A percentile compares a stretch with the other conserved stretches of the same genome.
Conservation (phyloP, 2,797 vertebrate species). For the Pteropus rufus region DNA sequence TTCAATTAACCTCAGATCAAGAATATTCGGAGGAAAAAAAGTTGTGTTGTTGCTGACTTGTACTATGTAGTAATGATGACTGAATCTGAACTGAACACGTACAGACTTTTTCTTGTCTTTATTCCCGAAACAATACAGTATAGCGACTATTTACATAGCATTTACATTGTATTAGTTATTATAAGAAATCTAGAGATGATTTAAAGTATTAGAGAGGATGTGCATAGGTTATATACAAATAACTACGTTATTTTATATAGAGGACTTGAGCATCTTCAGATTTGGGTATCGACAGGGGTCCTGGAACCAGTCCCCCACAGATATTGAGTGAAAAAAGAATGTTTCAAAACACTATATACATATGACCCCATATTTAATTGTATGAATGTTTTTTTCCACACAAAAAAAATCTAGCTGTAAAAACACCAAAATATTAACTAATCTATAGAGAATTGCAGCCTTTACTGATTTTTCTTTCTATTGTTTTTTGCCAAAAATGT, state of each 20-base stretch:
- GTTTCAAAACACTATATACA: neutral
- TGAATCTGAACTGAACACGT: neutral
- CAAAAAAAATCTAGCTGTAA: neutral
- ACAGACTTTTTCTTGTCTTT: neutral
- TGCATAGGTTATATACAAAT: neutral
- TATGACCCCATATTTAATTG: neutral
- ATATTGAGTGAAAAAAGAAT: neutral
- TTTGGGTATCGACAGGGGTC: neutral
- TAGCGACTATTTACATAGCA: neutral
- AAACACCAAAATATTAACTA: neutral
- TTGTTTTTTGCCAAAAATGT: neutral
- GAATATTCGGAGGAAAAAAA: neutral
- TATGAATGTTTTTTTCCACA: neutral
- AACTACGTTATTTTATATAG: neutral
- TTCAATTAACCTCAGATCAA: neutral
- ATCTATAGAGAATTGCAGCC: neutral
- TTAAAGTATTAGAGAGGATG: neutral
- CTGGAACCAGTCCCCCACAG: neutral
- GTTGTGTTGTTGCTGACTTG: neutral
- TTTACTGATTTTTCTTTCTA: neutral
- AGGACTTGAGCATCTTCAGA: neutral
- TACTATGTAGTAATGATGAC: neutral
- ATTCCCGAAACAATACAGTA: neutral
- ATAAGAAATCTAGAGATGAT: neutral
- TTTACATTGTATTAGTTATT: neutral